These are phyloP conservation scores for Parambassis ranga DNA, from an alignment of 2,797 vertebrate species.

Conservation along the genomic window DNA sequence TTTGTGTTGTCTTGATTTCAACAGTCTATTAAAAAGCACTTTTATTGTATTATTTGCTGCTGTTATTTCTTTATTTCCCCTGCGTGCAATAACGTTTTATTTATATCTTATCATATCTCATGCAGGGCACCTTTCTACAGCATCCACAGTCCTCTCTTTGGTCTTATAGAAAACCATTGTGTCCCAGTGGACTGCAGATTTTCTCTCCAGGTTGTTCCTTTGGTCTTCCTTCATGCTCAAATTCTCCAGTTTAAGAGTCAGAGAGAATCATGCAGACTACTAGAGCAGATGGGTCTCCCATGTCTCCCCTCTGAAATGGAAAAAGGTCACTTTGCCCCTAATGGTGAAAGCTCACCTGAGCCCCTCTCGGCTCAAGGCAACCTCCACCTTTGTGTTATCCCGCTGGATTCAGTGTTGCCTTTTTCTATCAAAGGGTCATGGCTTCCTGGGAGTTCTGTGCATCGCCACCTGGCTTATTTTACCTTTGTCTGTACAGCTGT, in stretches of 20 bases:
- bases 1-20: too few species aligned
- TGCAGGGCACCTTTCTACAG: conserved; percentile 12
- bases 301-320: conserved; percentile 13
- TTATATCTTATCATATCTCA: conserved; percentile 7
- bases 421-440: conserved; percentile 25
- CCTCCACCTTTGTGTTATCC: conserved; percentile 26
- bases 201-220: conserved; percentile 8
- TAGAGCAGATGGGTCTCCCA: conserved; percentile 10
- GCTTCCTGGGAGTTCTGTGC: conserved; percentile 19
- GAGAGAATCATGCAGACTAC: conserved; percentile 5
- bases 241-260: not conserved
- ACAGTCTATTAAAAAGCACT: too few species aligned
- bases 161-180: conserved; percentile 20
- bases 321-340: conserved; percentile 34
- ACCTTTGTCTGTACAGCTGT: not conserved
- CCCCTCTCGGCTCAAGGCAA: conserved; percentile 21
- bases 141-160: conserved; percentile 8
- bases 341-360: conserved; percentile 36
- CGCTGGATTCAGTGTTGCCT: conserved; percentile 22
- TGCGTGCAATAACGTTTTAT: conserved; percentile 5
- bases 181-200: not conserved
- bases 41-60: too few species aligned
- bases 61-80: conserved; percentile 14
- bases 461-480: conserved; percentile 27
- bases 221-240: conserved; percentile 12